Evolutionary conservation across 92 coral and sea anemone species (phyloP).

Genomic region (Actinernus sp.): DNA sequence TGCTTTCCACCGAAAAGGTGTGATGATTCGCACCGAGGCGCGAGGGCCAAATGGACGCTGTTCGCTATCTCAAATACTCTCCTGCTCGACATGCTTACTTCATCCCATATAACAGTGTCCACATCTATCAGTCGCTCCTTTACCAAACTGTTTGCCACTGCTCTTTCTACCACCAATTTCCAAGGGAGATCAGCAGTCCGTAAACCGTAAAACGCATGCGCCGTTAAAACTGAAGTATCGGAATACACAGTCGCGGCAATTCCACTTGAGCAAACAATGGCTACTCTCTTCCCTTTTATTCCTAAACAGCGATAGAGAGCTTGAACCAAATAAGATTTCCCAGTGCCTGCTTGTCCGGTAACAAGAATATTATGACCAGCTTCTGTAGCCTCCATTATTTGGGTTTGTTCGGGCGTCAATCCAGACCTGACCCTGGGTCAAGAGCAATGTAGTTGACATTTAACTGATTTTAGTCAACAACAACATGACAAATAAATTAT

Average conservation of each 20-base stretch:
- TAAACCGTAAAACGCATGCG: slow-evolving; percentile 31
- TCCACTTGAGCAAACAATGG: slow-evolving; percentile 34
- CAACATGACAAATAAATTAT: too few species aligned
- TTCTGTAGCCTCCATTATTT: too few species aligned
- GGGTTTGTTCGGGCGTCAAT: too few species aligned
- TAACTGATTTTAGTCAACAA: too few species aligned
- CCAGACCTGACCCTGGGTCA: too few species aligned
- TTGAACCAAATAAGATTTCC: too few species aligned
- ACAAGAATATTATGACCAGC: too few species aligned
- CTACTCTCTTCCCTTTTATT: too few species aligned
- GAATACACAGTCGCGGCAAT: slow-evolving; percentile 20
- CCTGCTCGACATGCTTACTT: slow-evolving; percentile 47
- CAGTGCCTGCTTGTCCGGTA: too few species aligned
- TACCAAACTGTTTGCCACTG: slow-evolving; percentile 24
- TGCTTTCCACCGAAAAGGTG: slow-evolving; percentile 22
- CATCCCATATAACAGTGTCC: slow-evolving; percentile 58
- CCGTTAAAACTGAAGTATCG: neutral
- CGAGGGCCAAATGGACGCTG: slow-evolving; percentile 8
- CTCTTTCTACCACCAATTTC: slow-evolving; percentile 24
- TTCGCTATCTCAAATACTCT: slow-evolving; percentile 32
- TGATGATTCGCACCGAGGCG: neutral
- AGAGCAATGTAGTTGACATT: too few species aligned
- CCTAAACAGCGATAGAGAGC: too few species aligned
- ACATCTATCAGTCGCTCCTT: slow-evolving; percentile 12
- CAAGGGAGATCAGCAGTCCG: slow-evolving; percentile 52